Percentiles rank a stretch among this genome's conserved stretches.
phyloP scores from a whole-genome alignment of 2,113 vertebrate species.

The Etia nguti region DNA sequence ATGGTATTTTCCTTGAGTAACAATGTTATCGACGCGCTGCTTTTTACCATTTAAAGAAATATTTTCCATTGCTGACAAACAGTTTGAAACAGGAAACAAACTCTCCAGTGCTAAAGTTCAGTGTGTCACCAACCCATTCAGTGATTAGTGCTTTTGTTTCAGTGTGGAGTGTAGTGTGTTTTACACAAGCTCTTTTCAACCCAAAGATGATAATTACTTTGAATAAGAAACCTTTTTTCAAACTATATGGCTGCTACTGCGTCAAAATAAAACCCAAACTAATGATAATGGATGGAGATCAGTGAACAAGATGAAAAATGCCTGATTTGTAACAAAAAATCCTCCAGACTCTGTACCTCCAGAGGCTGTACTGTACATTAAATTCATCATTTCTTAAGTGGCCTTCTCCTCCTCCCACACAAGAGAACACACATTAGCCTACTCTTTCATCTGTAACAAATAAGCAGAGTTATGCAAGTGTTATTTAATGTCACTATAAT shows the following conservation, averaged over 20 bases:
- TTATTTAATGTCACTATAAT: constrained; percentile 66
- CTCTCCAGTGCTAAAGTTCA: neutral
- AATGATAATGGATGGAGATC: neutral
- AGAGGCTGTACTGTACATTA: neutral
- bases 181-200: neutral
- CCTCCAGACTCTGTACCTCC: neutral
- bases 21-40: neutral
- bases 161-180: neutral
- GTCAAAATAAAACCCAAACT: neutral
- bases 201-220: neutral
- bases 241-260: neutral
- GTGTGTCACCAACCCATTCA: neutral
- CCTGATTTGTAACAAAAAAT: neutral
- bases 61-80: neutral
- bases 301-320: neutral
- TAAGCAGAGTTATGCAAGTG: constrained; percentile 59
- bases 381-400: constrained; percentile 2
- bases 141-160: neutral
- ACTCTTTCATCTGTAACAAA: constrained; percentile 53
- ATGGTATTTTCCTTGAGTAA: neutral
- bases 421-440: constrained; percentile 23
- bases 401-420: neutral
- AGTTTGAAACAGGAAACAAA: neutral
- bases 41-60: neutral
- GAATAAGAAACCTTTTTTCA: neutral